phyloP scores from a whole-genome alignment of 2,888 invertebrate genomes.

The Elmis aenea region DNA sequence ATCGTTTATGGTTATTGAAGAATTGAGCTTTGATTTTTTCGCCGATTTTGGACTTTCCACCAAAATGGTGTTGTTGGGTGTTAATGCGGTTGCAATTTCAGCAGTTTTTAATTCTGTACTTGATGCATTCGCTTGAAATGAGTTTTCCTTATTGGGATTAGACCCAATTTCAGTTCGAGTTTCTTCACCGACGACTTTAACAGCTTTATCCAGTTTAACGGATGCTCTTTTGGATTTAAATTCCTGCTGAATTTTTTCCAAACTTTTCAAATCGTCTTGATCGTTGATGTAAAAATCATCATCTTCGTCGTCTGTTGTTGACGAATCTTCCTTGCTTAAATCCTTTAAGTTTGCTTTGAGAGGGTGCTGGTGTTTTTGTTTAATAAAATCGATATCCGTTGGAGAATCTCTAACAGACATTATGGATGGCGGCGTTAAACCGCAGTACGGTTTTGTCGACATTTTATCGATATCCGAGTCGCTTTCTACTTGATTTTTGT shows the following conservation, averaged over 20 bases:
- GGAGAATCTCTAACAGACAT: conserved; percentile 16
- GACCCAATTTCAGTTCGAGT: conserved; percentile 3
- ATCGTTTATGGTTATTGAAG: conserved; percentile 38
- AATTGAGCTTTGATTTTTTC: conserved; percentile 18
- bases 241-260: conserved; percentile 13
- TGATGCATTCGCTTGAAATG: background rate
- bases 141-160: too few species aligned
- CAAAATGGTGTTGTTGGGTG: conserved; percentile 11
- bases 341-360: too few species aligned
- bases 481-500: conserved; percentile 5
- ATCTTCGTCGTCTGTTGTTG: conserved; percentile 9
- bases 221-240: background rate
- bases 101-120: conserved; percentile 1
- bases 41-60: conserved; percentile 4
- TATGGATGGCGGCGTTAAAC: conserved; percentile 16
- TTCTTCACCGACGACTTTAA: conserved; percentile 2
- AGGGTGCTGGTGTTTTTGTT: too few species aligned
- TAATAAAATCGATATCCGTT: conserved; percentile 12
- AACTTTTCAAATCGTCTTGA: conserved; percentile 18
- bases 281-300: conserved; percentile 12
- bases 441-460: conserved; percentile 20
- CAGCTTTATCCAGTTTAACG: conserved; percentile 1
- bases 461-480: conserved; percentile 19
- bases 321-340: background rate
- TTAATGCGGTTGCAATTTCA: background rate